A percentile compares a stretch with the other conserved stretches of the same genome.
Conservation (phyloP, 2,113 vertebrate genomes). For the Haliaeetus leucogaster region DNA sequence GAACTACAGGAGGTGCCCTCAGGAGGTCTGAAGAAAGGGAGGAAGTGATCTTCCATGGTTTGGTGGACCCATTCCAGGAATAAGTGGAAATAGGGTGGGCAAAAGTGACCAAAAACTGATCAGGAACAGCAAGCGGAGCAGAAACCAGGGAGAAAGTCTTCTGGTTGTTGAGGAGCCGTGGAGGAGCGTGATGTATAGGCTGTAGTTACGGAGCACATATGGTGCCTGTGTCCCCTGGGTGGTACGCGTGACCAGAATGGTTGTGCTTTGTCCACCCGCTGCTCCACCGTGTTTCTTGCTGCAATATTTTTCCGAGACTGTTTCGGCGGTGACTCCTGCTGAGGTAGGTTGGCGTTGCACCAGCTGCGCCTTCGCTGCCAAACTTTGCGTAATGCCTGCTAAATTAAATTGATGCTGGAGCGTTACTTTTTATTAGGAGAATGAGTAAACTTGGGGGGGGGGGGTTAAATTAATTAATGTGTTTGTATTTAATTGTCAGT, state of each 20-base stretch:
- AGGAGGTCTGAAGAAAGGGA: not conserved
- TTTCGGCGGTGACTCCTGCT: not conserved
- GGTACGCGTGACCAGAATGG: rapidly evolving
- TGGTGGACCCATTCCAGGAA: not conserved
- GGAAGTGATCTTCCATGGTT: not conserved
- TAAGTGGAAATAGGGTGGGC: not conserved
- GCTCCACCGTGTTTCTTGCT: rapidly evolving
- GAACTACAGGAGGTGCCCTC: not conserved
- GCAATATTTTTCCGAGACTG: rapidly evolving
- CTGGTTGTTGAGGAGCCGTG: rapidly evolving
- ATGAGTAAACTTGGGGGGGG: not conserved
- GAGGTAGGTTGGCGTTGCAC: not conserved
- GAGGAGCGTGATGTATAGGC: rapidly evolving
- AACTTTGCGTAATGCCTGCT: not conserved
- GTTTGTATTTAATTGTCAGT: conserved; percentile 50
- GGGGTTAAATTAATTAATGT: conserved; percentile 55
- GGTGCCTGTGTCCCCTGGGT: not conserved
- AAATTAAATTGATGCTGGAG: rapidly evolving
- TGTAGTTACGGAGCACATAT: rapidly evolving
- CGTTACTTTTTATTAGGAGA: too few relatives aligned
- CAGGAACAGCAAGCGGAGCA: not conserved
- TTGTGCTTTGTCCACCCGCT: rapidly evolving
- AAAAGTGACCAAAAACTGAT: not conserved
- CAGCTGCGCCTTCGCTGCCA: not conserved
- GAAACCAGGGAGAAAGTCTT: rapidly evolving